Evolutionary conservation across 2,113 vertebrate genomes (phyloP).

Genomic region (Cisticola juncidis): DNA sequence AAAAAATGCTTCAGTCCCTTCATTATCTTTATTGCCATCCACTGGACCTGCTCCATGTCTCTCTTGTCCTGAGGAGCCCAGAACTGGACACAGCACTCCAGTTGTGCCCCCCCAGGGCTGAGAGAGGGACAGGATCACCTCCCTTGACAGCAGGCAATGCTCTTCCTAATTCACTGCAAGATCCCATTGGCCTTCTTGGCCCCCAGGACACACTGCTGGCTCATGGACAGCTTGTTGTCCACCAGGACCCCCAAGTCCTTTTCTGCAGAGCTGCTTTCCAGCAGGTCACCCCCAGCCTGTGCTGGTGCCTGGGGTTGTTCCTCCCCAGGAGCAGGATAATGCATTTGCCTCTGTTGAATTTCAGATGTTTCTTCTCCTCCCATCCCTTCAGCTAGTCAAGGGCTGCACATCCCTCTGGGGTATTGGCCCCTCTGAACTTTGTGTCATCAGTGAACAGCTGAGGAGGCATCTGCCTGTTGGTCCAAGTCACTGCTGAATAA

Average conservation of each 20-base stretch:
- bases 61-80: neutral
- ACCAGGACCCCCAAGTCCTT: neutral
- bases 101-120: neutral
- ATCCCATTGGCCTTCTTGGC: too few relatives aligned
- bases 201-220: neutral
- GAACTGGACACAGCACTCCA: neutral
- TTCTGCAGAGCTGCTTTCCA: neutral
- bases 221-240: neutral
- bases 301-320: neutral
- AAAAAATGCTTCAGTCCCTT: neutral
- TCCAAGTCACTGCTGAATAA: neutral
- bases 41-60: neutral
- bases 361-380: neutral
- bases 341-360: neutral
- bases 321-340: neutral
- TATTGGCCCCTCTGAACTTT: neutral
- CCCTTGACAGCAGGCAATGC: fast-evolving
- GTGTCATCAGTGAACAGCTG: neutral
- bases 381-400: neutral
- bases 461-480: neutral
- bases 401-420: neutral
- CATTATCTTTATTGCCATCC: neutral
- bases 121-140: neutral
- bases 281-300: neutral
- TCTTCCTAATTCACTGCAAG: neutral